Base-by-base conservation (phyloP, 2,113 vertebrate species). In the Cebidichthys violaceus region DNA sequence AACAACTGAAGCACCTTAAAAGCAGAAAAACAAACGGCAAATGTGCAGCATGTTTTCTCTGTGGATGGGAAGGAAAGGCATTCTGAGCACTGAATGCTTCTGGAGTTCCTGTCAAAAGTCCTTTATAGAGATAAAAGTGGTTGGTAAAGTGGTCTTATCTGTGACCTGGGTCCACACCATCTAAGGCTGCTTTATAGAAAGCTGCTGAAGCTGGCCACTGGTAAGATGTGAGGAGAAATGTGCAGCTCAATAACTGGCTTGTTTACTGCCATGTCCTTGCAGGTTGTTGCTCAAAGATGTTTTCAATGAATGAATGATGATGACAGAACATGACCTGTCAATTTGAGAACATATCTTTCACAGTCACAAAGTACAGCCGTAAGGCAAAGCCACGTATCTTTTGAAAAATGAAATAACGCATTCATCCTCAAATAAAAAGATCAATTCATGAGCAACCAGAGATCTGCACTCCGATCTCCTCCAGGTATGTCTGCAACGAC, bases 121-220 rank as follows among this genome's bases (percentile, higher is more conserved):
- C 68, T 88, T 87, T 57, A 54, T n/a, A 27, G 52, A 91, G 89
- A 92, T 92, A 68, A 93, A 90, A 91, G 88, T 29, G 24, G 62
- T 64, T 82, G 86, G 88, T 88, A 77, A 85, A 79, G 55, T 70
- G 29, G 55, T 75, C 74, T 83, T 84, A 86, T 88, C 82, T 92
- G 76, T 91, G 84, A 93, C 92, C 87, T 80, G 69, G 67, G 75
- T 71, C 69, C 66, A 27, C 45, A 64, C 66, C 60, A 73, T 67
- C 68, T 54, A 17, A 76, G 80, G 54, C 55, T 43, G 71, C 67
- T 60, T 84, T 65, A 88, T 70, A 31, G 66, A 74, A 87, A 73
- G 72, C 68, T 39, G 83, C 59, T 85, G 33, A 75, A 76, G 35
- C 29, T 67, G 10, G 72, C 81, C 62, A 78, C 50, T 6, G 57